Evolutionary conservation across 2,797 vertebrate genomes (phyloP).

Genomic region (Crocodylus rhombifer): DNA sequence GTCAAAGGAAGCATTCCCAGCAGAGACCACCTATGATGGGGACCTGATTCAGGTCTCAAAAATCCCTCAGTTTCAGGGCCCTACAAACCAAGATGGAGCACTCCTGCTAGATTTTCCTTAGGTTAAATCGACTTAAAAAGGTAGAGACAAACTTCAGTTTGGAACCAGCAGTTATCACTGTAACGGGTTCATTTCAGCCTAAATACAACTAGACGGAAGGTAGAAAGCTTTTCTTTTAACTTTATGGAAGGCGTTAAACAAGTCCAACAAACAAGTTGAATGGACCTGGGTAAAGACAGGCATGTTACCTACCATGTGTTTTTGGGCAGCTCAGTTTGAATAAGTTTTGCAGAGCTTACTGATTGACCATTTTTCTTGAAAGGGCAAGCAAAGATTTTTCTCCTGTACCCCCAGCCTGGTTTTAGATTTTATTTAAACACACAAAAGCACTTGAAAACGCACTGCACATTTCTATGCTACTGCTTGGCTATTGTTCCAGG

Average conservation of each 20-base stretch:
- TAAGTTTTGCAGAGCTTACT: background rate
- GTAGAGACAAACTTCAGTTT: too few species aligned
- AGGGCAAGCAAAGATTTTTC: background rate
- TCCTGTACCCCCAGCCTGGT: background rate
- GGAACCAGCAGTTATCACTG: too few species aligned
- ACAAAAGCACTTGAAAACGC: background rate
- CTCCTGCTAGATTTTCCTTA: too few species aligned
- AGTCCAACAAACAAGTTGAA: too few species aligned
- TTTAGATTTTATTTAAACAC: too few species aligned
- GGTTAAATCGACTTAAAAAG: too few species aligned
- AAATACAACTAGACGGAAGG: too few species aligned
- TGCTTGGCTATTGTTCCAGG: conserved; percentile 11
- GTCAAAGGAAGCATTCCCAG: background rate
- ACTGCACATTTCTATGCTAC: conserved; percentile 33
- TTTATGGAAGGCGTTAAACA: too few species aligned
- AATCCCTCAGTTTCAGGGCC: background rate
- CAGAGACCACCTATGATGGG: too few species aligned
- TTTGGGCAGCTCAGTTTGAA: background rate
- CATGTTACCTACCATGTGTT: rapidly evolving
- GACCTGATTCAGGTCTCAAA: background rate
- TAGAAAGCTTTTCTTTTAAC: too few species aligned
- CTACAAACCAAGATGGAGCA: too few species aligned
- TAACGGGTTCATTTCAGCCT: too few species aligned
- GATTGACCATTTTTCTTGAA: background rate
- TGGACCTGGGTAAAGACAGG: background rate